Evolutionary conservation across 1,140 invertebrate genomes (phyloP).

Genomic region (Papilio machaon): DNA sequence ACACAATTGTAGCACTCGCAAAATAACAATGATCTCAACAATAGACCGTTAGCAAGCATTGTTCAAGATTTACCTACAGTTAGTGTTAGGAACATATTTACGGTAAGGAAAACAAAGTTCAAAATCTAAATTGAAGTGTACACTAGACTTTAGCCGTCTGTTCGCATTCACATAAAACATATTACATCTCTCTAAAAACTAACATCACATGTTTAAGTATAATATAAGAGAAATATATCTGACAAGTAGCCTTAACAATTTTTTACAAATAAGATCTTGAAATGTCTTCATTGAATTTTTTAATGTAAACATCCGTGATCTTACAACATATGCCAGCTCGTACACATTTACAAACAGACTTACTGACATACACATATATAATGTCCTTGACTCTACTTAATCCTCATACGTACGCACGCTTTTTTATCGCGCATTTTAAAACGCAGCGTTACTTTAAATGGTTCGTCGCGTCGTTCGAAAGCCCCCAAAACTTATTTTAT

Average conservation of each 20-base stretch:
- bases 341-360: not conserved
- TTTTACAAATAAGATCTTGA: not conserved
- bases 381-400: not conserved
- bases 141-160: not conserved
- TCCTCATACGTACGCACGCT: too few relatives aligned
- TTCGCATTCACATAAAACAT: too few relatives aligned
- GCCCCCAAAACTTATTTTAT: too few relatives aligned
- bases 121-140: not conserved
- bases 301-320: constrained; percentile 11
- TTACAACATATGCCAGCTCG: not conserved
- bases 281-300: not conserved
- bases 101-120: not conserved
- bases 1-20: not conserved
- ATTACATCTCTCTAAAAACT: too few relatives aligned
- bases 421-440: too few relatives aligned
- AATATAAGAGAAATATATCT: not conserved
- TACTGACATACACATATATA: not conserved
- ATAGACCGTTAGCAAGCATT: constrained; percentile 9
- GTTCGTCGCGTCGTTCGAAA: too few relatives aligned
- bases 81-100: not conserved
- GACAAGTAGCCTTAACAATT: not conserved
- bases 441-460: too few relatives aligned
- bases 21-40: constrained; percentile 16
- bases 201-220: too few relatives aligned
- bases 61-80: not conserved